Conservation (phyloP, 2,888 invertebrate genomes). For the Apantesis nais region DNA sequence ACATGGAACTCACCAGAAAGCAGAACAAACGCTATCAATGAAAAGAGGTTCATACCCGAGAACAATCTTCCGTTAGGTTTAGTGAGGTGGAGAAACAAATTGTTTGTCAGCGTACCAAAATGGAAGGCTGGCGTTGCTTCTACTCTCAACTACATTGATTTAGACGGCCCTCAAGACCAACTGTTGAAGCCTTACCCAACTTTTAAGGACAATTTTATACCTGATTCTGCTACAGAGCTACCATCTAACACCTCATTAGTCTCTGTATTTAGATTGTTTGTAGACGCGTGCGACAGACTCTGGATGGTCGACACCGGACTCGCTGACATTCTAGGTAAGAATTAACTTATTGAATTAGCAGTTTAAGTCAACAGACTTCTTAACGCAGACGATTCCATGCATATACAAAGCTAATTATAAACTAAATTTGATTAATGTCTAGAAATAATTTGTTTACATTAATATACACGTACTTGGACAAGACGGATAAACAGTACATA, state of each 20-base stretch:
- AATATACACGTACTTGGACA: background rate
- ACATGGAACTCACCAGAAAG: conserved; percentile 87
- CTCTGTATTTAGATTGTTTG: conserved; percentile 90
- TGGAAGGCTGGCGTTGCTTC: conserved; percentile 90
- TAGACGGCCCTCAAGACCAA: conserved; percentile 89
- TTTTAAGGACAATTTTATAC: conserved; percentile 91
- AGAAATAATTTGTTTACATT: background rate
- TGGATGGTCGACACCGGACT: conserved; percentile 94
- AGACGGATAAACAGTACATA: too few relatives aligned
- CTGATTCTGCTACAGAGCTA: conserved; percentile 75
- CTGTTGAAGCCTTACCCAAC: conserved; percentile 91
- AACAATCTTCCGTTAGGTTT: conserved; percentile 90
- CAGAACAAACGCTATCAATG: conserved; percentile 86
- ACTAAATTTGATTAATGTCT: background rate
- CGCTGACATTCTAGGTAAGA: conserved; percentile 89
- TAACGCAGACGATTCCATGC: background rate
- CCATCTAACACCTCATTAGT: conserved; percentile 87
- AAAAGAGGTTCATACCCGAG: conserved; percentile 86
- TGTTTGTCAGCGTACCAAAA: conserved; percentile 89
- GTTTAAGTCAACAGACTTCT: background rate
- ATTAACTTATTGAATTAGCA: background rate
- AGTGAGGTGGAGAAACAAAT: conserved; percentile 89
- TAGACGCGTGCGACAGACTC: conserved; percentile 91
- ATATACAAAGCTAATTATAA: background rate
- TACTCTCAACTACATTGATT: conserved; percentile 88